A percentile compares a stretch with the other conserved stretches of the same genome.
phyloP scores from a whole-genome alignment of 2,797 vertebrate species.

The Acanthurus tractus region DNA sequence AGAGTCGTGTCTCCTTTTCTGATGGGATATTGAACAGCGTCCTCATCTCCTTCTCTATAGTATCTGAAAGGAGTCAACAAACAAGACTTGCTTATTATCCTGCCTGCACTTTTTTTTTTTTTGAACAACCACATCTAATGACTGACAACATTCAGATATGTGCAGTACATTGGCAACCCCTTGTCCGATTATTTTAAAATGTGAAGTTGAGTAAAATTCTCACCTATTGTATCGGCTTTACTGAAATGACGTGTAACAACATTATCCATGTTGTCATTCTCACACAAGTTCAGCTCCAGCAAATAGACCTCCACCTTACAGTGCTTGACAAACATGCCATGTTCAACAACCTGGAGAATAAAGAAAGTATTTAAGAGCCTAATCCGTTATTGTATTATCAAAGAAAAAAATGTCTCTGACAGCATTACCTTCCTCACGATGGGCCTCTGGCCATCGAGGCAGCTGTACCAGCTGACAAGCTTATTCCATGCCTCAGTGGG shows the following conservation, averaged over 20 bases:
- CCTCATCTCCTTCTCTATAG: constrained; percentile 96
- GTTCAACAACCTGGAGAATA: constrained; percentile 92
- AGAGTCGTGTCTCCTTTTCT: constrained; percentile 94
- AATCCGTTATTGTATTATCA: not conserved
- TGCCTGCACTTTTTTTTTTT: not conserved
- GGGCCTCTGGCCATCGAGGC: constrained; percentile 91
- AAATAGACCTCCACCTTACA: constrained; percentile 99
- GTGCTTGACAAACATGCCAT: constrained; percentile 98
- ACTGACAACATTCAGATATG: not conserved
- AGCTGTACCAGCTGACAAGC: constrained; percentile 93
- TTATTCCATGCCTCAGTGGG: constrained; percentile 96
- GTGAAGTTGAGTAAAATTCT: constrained; percentile 55
- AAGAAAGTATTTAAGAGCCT: constrained; percentile 8
- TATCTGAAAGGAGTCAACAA: constrained; percentile 81
- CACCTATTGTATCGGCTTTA: constrained; percentile 97
- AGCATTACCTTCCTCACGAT: constrained; percentile 94
- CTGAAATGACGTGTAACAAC: constrained; percentile 94
- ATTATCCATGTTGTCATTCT: constrained; percentile 93
- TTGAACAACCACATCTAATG: not conserved
- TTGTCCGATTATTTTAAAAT: not conserved
- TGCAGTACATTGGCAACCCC: fast-evolving
- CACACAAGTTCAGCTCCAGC: constrained; percentile 95
- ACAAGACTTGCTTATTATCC: not conserved
- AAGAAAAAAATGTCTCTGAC: not conserved
- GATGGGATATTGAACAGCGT: constrained; percentile 92